A percentile compares a stretch with the other conserved stretches of the same genome.
Conservation (phyloP, 1,140 invertebrate species). For the Eciton burchellii region DNA sequence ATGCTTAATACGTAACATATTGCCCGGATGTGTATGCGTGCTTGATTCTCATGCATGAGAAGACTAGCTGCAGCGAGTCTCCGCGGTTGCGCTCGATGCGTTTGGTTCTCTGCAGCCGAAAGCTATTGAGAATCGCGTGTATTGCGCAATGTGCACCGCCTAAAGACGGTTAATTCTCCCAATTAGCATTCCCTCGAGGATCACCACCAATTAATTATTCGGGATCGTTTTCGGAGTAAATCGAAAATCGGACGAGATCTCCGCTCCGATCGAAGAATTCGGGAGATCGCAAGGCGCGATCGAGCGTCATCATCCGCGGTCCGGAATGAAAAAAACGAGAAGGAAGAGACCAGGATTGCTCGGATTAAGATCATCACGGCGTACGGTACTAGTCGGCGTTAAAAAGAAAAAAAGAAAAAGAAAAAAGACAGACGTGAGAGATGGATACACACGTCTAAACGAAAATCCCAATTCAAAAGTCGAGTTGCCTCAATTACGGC, state of each 20-base stretch:
- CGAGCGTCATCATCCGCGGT: background rate
- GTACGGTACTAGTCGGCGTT: too few species aligned
- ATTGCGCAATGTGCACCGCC: background rate
- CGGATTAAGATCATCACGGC: too few species aligned
- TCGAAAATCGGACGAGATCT: too few species aligned
- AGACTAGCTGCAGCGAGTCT: background rate
- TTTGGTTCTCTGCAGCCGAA: conserved; percentile 5
- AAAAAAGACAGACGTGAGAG: too few species aligned
- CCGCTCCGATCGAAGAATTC: conserved; percentile 18
- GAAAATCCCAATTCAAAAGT: too few species aligned
- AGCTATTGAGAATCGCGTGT: conserved; percentile 39
- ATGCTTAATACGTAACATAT: conserved; percentile 25
- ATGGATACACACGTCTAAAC: too few species aligned
- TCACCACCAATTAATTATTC: too few species aligned
- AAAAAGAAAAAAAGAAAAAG: too few species aligned
- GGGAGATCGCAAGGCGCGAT: background rate
- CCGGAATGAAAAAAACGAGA: background rate
- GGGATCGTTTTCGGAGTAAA: background rate
- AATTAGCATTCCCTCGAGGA: conserved; percentile 43
- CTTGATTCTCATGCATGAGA: background rate
- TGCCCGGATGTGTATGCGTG: background rate
- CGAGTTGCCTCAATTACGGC: too few species aligned
- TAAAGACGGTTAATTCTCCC: conserved; percentile 20
- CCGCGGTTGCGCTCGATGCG: background rate
- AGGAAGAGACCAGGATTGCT: too few species aligned